Percentiles rank a stretch among this genome's conserved stretches.
These are phyloP conservation scores for Aspidiotus rigidus DNA, from an alignment of 2,888 invertebrate genomes.

Conservation along the genomic window DNA sequence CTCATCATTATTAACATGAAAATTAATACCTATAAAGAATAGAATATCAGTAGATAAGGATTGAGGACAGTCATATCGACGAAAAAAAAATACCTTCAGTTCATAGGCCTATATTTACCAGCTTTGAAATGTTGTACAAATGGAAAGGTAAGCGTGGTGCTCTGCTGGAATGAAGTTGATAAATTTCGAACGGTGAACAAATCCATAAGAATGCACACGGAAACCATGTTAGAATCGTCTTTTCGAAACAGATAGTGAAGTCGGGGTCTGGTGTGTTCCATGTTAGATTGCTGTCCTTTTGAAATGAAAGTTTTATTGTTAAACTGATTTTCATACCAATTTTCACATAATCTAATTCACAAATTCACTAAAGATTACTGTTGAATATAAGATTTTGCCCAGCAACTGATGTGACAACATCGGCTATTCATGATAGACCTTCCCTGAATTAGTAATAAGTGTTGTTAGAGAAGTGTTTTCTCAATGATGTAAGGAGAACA, in stretches of 20 bases:
- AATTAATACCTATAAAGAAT: slow-evolving; percentile 45
- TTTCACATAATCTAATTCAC: too few species aligned
- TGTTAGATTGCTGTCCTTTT: slow-evolving; percentile 64
- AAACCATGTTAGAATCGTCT: slow-evolving; percentile 78
- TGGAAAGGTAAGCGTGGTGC: slow-evolving; percentile 61
- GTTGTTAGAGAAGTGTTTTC: too few species aligned
- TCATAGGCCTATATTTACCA: slow-evolving; percentile 44
- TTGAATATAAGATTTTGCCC: too few species aligned
- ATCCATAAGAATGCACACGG: slow-evolving; percentile 79
- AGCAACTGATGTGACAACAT: too few species aligned
- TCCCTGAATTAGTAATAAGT: too few species aligned
- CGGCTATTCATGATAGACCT: too few species aligned
- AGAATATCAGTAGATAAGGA: too few species aligned
- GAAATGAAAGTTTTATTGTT: slow-evolving; percentile 38
- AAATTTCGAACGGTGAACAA: slow-evolving; percentile 63
- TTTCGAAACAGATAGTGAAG: slow-evolving; percentile 83
- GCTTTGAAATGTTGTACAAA: slow-evolving; percentile 64
- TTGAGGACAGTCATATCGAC: too few species aligned
- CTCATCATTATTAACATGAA: slow-evolving; percentile 56
- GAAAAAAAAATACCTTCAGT: too few species aligned
- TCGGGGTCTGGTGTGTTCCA: slow-evolving; percentile 81
- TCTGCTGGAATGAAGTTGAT: slow-evolving; percentile 66
- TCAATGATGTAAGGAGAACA: too few species aligned
- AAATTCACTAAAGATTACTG: too few species aligned
- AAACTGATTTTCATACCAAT: too few species aligned